phyloP scores from a whole-genome alignment of 2,113 vertebrate species.

The Danionella cerebrum region DNA sequence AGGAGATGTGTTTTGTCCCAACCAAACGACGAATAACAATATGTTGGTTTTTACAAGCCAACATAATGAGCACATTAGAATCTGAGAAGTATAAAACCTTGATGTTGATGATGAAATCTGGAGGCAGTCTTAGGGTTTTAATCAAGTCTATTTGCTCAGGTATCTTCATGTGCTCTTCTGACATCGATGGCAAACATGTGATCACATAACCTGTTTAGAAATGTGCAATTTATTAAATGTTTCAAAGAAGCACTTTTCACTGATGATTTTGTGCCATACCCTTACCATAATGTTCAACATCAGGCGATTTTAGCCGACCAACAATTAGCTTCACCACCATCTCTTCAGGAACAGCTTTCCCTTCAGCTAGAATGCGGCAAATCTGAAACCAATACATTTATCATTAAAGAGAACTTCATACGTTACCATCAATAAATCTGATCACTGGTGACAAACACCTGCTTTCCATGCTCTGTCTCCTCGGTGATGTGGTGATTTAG shows the following conservation, averaged over 20 bases:
- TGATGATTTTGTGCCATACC: background rate
- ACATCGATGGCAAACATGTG: conserved; percentile 78
- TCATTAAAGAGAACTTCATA: no score
- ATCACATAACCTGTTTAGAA: conserved; percentile 79
- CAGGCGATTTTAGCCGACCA: conserved; percentile 69
- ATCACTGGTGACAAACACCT: no score
- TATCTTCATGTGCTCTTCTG: conserved; percentile 69
- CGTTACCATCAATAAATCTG: no score
- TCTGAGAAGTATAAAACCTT: conserved; percentile 66
- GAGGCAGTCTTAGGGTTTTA: conserved; percentile 72
- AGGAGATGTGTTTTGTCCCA: no score
- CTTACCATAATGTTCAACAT: conserved; percentile 83
- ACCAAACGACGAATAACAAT: no score
- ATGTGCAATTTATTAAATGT: background rate
- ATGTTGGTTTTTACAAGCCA: no score
- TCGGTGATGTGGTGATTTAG: conserved; percentile 65
- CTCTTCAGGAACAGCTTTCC: conserved; percentile 73
- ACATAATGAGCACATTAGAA: background rate
- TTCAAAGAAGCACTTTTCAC: background rate
- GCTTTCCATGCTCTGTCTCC: conserved; percentile 64
- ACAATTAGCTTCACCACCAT: conserved; percentile 72
- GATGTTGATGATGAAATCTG: conserved; percentile 90
- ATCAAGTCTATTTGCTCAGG: conserved; percentile 78
- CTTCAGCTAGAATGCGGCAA: conserved; percentile 65
- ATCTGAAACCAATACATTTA: conserved; percentile 59